Evolutionary conservation across 2,797 vertebrate genomes (phyloP).

Genomic region (Erpetoichthys calabaricus): DNA sequence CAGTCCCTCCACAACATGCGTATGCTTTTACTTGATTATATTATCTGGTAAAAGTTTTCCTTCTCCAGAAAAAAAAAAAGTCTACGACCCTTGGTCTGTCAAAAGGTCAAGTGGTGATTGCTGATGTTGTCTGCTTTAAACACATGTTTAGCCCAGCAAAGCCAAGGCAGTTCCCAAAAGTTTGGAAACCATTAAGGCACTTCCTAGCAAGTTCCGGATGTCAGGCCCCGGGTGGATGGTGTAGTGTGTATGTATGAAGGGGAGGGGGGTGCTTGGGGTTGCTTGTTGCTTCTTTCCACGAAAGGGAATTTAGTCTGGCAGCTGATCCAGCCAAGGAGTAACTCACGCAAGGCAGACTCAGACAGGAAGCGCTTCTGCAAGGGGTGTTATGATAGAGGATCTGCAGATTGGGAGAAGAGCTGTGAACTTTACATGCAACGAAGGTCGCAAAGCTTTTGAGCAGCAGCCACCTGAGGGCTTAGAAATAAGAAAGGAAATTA

Average conservation of each 20-base stretch:
- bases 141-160: slow-evolving; percentile 73
- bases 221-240: slow-evolving; percentile 45
- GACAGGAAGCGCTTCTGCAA: slow-evolving; percentile 64
- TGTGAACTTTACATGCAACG: slow-evolving; percentile 68
- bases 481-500: slow-evolving; percentile 77
- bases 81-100: slow-evolving; percentile 48
- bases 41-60: slow-evolving; percentile 60
- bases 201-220: slow-evolving; percentile 90
- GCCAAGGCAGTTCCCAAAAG: slow-evolving; percentile 58
- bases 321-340: slow-evolving; percentile 36
- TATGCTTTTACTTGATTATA: slow-evolving; percentile 79
- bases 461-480: slow-evolving; percentile 58
- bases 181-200: slow-evolving; percentile 96
- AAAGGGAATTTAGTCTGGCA: slow-evolving; percentile 49
- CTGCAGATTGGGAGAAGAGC: slow-evolving; percentile 57
- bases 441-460: slow-evolving; percentile 32
- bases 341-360: slow-evolving; percentile 54
- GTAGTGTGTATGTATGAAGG: slow-evolving; percentile 22
- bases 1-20: slow-evolving; percentile 66
- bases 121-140: slow-evolving; percentile 78
- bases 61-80: slow-evolving; percentile 32
- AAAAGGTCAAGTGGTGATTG: slow-evolving; percentile 86
- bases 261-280: slow-evolving; percentile 24
- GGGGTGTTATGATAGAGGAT: slow-evolving; percentile 70
- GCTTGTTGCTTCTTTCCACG: slow-evolving; percentile 33